Base-by-base conservation (phyloP, 2,888 invertebrate species). In the Dexiosoma caninum region DNA sequence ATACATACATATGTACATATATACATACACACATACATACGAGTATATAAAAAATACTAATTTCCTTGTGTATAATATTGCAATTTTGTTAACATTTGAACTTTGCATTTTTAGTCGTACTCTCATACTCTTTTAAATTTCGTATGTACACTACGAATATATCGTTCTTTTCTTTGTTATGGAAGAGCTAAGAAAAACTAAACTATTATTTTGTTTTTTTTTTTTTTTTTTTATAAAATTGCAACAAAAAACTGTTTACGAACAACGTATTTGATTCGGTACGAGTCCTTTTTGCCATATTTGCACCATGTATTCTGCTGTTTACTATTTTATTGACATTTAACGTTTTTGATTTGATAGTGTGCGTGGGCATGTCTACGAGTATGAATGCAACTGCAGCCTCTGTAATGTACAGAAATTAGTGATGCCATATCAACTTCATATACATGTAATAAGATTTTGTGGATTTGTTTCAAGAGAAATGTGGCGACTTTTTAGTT, bases 81-180 rank as follows among this genome's bases (percentile, higher is more conserved):
- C 77, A 77, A 70, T 77, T 77, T 77, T 70, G 70, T 62, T 70
- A 70, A 46, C 55, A 64, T 77, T 77, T 77, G 46, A 77, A 70
- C 77, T 57, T 71, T 75, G n/a, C 66, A 57, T 49, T 66, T 64
- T 57, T 40, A 21, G 21, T 57, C 66, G 9, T 23, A 40, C 19
- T 30, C 74, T 27, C 42, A 53, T 21, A 42, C 57, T 77, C 76
- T 70, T 60, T 49, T 55, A 55, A 53, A 55, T 42, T 51, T 53
- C 9, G 60, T 55, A 46, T 69, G 16, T 64, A 64, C 62, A 64
- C 40, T 49, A 42, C 27, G n/a, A n/a, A n/a, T n/a, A n/a, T n/a
- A n/a, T n/a, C n/a, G n/a, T 77, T 62, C 9, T 49, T 40, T 57
- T 66, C 66, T 74, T 46, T 57, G 19, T 27, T 53, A 19, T 4